Evolutionary conservation across 2,888 invertebrate genomes (phyloP), one percentile per base, ranked within the genome.

Genomic region (Stegophylla sp.): DNA sequence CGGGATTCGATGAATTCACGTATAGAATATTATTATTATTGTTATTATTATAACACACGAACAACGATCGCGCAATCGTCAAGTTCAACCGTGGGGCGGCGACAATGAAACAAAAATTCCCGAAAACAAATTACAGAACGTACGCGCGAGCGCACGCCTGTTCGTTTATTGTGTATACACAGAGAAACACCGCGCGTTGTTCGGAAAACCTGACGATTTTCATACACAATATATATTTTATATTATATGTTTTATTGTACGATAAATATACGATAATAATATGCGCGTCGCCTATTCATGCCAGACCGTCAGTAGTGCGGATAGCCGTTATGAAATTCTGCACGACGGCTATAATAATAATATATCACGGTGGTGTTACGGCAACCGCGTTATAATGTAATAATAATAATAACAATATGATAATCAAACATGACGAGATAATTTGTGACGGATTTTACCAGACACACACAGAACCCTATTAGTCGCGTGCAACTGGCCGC

Each of bases 401-500:
- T 69, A 77, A 67, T n/a, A n/a, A n/a, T n/a, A n/a, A n/a, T n/a
- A n/a, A n/a, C n/a, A n/a, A n/a, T n/a, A n/a, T 45, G 51, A 77
- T 77, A 77, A 77, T 77, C 77, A 59, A 48, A 77, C 77, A 77
- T 77, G 77, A 77, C 77, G 77, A n/a, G n/a, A 77, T 77, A 77
- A 77, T 77, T 77, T 77, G 77, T 69, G 77, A 77, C 77, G 77
- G 77, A 69, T 69, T 77, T 77, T 56, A 34, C n/a, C n/a, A 69
- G 56, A 48, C n/a, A 45, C 67, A 56, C 45, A 59, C 45, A 56
- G 45, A 34, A 63, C 45, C 5, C 17, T 10, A 28, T 15, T n/a
- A 26, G 56, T n/a, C 56, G 12, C 12, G 26, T 61, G 12, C 4
- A 3, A 7, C 34, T 5, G 34, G 43, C 28, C 45, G 15, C 45